A percentile compares a stretch with the other conserved stretches of the same genome.
phyloP scores from a whole-genome alignment of 2,888 invertebrate species.

The Aproaerema taeniolella region DNA sequence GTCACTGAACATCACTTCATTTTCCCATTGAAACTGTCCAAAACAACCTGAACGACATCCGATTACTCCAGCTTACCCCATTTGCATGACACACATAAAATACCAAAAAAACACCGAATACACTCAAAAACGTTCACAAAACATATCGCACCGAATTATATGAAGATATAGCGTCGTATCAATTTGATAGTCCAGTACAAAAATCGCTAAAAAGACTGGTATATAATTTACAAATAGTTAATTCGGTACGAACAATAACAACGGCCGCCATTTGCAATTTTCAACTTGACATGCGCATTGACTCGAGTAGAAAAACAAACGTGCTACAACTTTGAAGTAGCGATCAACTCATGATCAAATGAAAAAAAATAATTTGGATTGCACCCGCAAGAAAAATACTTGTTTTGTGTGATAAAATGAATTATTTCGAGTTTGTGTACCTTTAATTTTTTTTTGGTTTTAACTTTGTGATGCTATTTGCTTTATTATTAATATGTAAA shows the following conservation, averaged over 20 bases:
- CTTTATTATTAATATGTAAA: too few relatives aligned
- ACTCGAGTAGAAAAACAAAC: slow-evolving; percentile 66
- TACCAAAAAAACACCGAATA: slow-evolving; percentile 76
- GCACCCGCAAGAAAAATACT: too few relatives aligned
- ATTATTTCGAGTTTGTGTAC: too few relatives aligned
- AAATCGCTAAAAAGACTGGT: slow-evolving; percentile 81
- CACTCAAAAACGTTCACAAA: slow-evolving; percentile 75
- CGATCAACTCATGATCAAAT: slow-evolving; percentile 24
- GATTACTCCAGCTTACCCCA: slow-evolving; percentile 82
- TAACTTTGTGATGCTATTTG: too few relatives aligned
- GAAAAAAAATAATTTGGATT: too few relatives aligned
- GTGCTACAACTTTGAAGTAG: slow-evolving; percentile 49
- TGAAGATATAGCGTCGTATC: slow-evolving; percentile 72
- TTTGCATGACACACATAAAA: slow-evolving; percentile 86
- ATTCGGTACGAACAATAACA: slow-evolving; percentile 98
- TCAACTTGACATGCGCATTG: slow-evolving; percentile 86
- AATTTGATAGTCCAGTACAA: slow-evolving; percentile 75
- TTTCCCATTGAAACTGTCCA: slow-evolving; percentile 73
- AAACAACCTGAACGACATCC: slow-evolving; percentile 78
- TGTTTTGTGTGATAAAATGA: too few relatives aligned
- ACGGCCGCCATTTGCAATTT: slow-evolving; percentile 99
- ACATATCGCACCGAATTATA: slow-evolving; percentile 65
- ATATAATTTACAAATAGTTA: slow-evolving; percentile 83
- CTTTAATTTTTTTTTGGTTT: too few relatives aligned
- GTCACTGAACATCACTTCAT: slow-evolving; percentile 68